Percentiles rank a stretch among this genome's conserved stretches.
These are phyloP conservation scores for Hemitrygon akajei DNA, from an alignment of 2,797 vertebrate genomes.

Conservation along the genomic window DNA sequence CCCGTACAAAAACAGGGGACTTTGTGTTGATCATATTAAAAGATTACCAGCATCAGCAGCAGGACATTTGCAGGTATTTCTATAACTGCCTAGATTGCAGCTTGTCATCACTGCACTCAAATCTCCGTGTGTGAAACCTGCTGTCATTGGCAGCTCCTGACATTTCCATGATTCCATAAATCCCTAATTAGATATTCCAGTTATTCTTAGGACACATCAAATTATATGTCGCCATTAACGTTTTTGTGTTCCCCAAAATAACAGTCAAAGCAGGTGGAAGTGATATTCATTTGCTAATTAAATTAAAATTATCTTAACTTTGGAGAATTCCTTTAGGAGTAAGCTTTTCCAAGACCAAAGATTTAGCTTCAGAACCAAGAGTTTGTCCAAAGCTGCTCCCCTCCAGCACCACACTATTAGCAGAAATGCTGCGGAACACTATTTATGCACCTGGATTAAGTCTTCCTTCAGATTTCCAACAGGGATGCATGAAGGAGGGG, in stretches of 20 bases:
- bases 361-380: not conserved
- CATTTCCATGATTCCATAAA: not conserved
- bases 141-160: not conserved
- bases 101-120: not conserved
- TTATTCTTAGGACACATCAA: not conserved
- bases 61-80: not conserved
- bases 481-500: not conserved
- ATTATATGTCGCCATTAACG: not conserved
- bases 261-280: not conserved
- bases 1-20: not conserved
- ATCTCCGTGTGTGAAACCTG: not conserved
- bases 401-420: not conserved
- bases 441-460: not conserved
- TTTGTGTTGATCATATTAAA: not conserved
- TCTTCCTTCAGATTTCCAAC: not conserved
- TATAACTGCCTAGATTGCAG: not conserved
- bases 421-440: not conserved
- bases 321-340: not conserved
- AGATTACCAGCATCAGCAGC: not conserved
- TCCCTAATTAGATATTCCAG: not conserved
- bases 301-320: not conserved
- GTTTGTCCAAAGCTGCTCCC: not conserved
- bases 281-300: constrained; percentile 22
- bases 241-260: not conserved
- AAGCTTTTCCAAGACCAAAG: not conserved